Percentiles rank a stretch among this genome's conserved stretches.
Evolutionary conservation across 2,113 vertebrate genomes (phyloP).

Genomic region (Campylomormyrus numenius): DNA sequence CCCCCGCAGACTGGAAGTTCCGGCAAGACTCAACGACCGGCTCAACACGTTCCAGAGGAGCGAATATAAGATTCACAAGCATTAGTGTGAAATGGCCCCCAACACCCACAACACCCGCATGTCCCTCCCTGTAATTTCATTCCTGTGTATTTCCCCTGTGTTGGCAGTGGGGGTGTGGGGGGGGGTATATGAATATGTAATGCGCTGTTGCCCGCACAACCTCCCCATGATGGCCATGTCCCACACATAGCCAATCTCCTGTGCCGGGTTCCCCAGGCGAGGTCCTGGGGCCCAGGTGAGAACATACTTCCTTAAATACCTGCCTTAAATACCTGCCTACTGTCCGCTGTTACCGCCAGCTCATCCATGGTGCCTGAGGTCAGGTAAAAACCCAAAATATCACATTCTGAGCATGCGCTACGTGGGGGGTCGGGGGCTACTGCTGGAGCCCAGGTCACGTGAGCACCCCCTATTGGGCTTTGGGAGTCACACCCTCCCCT

Average conservation of each 20-base stretch:
- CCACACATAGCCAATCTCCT: neutral
- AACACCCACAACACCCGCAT: neutral
- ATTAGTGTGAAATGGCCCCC: neutral
- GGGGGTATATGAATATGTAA: neutral
- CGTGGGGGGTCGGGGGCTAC: neutral
- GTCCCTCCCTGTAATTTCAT: neutral
- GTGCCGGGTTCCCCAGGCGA: neutral
- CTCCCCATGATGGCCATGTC: neutral
- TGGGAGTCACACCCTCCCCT: neutral
- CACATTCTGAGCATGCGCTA: conserved; percentile 33
- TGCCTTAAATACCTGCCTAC: conserved; percentile 49
- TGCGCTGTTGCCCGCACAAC: neutral
- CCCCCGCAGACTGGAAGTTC: neutral
- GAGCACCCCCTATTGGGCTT: neutral
- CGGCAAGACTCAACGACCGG: neutral
- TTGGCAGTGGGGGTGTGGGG: neutral
- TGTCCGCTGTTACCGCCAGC: conserved; percentile 49
- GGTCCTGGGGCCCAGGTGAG: conserved; percentile 15
- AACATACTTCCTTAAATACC: conserved; percentile 43
- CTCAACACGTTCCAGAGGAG: neutral
- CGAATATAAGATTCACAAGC: neutral
- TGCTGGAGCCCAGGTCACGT: neutral
- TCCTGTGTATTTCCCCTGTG: neutral
- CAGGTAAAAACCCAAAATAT: conserved; percentile 51
- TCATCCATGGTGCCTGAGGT: conserved; percentile 53